These are phyloP conservation scores for Typhlichthys subterraneus DNA, from an alignment of 2,797 vertebrate species.

Conservation along the genomic window DNA sequence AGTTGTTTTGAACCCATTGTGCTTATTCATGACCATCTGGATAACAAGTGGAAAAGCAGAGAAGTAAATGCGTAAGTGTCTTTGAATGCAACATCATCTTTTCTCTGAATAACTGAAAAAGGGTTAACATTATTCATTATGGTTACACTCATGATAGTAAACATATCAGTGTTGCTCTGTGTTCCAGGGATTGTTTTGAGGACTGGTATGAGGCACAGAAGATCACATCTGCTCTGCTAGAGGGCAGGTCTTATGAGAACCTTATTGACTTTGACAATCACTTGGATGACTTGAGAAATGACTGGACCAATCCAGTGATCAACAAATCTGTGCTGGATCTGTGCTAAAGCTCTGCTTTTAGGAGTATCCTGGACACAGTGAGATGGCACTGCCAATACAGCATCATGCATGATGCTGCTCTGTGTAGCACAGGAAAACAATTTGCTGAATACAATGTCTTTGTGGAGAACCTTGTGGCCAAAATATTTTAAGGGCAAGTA, in stretches of 20 bases:
- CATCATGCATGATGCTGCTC: conserved; percentile 57
- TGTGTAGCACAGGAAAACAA: conserved; percentile 47
- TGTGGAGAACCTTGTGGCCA: conserved; percentile 39
- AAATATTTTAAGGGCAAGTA: conserved; percentile 56
- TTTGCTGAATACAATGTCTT: conserved; percentile 37
- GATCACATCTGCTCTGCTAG: conserved; percentile 88
- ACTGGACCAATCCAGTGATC: conserved; percentile 98
- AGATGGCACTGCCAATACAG: conserved; percentile 60
- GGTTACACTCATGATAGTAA: too few species aligned
- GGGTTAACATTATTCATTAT: not conserved
- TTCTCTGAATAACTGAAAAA: conserved; percentile 8
- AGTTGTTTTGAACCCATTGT: conserved; percentile 90
- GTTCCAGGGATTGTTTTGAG: conserved; percentile 89
- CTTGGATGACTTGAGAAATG: conserved; percentile 95
- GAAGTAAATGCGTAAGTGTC: conserved; percentile 88
- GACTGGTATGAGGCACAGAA: conserved; percentile 95
- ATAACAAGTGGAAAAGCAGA: conserved; percentile 94
- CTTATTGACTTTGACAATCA: conserved; percentile 98
- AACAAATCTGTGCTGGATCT: conserved; percentile 96
- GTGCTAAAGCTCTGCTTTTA: conserved; percentile 75
- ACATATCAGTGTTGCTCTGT: conserved; percentile 7
- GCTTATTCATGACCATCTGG: conserved; percentile 90
- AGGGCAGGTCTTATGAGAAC: conserved; percentile 89
- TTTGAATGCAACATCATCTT: not conserved
- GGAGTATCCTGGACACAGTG: conserved; percentile 25